These are phyloP conservation scores for Eilema depressum DNA, from an alignment of 2,888 invertebrate genomes.

Conservation along the genomic window DNA sequence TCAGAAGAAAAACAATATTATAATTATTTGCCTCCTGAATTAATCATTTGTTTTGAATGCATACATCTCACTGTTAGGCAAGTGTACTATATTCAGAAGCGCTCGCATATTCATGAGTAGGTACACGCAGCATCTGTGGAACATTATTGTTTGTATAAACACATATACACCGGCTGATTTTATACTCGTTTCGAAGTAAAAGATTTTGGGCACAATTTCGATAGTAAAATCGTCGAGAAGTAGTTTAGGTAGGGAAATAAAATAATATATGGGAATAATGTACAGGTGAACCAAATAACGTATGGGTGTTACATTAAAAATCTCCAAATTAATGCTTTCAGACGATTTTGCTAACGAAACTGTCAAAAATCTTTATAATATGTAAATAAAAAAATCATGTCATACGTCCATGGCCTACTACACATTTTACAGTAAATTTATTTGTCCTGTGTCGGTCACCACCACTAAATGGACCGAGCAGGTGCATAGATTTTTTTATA, in stretches of 20 bases:
- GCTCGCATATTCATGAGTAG: slow-evolving; percentile 51
- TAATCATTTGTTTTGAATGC: slow-evolving; percentile 41
- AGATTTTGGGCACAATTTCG: no score
- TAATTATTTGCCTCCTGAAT: slow-evolving; percentile 37
- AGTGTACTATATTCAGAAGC: slow-evolving; percentile 42
- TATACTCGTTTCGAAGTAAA: no score
- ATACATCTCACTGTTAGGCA: slow-evolving; percentile 30
- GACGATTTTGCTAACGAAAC: no score
- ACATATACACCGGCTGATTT: no score
- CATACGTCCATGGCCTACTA: not conserved
- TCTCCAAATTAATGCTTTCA: not conserved
- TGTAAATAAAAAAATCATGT: no score
- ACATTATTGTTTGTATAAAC: slow-evolving; percentile 23
- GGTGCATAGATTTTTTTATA: slow-evolving; percentile 79
- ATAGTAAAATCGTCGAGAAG: no score
- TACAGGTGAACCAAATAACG: no score
- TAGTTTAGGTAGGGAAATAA: no score
- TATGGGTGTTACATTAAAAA: no score
- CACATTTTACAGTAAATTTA: slow-evolving; percentile 42
- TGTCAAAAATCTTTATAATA: not conserved
- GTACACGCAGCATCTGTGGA: slow-evolving; percentile 35
- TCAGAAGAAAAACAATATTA: slow-evolving; percentile 34
- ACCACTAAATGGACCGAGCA: slow-evolving; percentile 77
- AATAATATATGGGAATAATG: no score
- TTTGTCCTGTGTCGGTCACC: slow-evolving; percentile 60